Evolutionary conservation across 2,888 invertebrate genomes (phyloP).

Genomic region (Pristionchus maxplancki): DNA sequence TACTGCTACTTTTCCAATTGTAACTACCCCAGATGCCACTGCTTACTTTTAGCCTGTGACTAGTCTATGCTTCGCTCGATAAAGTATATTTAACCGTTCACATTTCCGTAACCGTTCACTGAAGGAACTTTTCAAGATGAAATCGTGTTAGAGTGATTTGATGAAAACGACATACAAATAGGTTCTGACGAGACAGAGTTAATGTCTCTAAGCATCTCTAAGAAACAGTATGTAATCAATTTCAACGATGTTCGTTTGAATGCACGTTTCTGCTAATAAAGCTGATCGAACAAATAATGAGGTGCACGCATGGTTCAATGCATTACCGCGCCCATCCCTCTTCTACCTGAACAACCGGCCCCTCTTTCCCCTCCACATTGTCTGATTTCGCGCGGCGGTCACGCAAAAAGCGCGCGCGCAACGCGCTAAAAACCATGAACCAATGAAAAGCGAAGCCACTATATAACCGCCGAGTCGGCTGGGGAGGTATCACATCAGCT

Average conservation of each 20-base stretch:
- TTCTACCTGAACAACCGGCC: constrained; percentile 23
- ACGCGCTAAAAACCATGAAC: constrained; percentile 7
- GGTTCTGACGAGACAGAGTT: too few species aligned
- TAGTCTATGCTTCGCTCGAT: neutral
- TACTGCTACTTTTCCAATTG: too few species aligned
- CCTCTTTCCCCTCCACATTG: neutral
- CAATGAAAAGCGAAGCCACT: constrained; percentile 23
- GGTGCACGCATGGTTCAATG: neutral
- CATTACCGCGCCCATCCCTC: neutral
- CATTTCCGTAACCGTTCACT: too few species aligned
- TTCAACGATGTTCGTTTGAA: neutral
- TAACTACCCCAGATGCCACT: neutral
- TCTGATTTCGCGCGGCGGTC: constrained; percentile 11
- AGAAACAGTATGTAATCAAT: too few species aligned
- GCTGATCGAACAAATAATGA: neutral
- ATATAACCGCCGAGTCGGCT: neutral
- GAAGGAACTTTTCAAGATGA: too few species aligned
- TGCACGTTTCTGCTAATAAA: neutral
- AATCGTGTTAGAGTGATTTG: too few species aligned
- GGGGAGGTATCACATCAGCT: neutral
- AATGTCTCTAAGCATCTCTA: too few species aligned
- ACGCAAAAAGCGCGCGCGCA: constrained; percentile 20
- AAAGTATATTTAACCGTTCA: too few species aligned
- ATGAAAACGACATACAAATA: too few species aligned
- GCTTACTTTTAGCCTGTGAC: neutral